Conservation (phyloP, 2,113 vertebrate species). For the Eupsittula cactorum region DNA sequence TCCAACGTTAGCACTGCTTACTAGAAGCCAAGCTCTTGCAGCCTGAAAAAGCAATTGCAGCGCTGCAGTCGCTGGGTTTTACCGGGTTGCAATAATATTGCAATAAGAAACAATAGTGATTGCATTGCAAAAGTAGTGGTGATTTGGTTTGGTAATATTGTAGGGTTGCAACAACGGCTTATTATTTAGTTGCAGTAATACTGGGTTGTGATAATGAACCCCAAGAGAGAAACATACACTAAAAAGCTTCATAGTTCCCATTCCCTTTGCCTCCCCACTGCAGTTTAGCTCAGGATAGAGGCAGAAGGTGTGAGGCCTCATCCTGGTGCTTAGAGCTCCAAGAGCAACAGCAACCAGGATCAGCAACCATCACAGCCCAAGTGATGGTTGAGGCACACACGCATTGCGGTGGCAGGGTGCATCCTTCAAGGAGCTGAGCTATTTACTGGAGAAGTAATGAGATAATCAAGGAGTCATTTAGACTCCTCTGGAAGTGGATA, state of each 20-base stretch:
- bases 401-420: fast-evolving
- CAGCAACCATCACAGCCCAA: not conserved
- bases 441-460: conserved; percentile 26
- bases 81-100: not conserved
- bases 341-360: not conserved
- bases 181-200: not conserved
- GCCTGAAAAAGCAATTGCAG: not conserved
- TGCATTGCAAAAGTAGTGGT: not conserved
- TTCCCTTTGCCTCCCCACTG: not conserved
- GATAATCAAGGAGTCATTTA: not conserved
- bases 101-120: not conserved
- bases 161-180: not conserved
- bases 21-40: not conserved
- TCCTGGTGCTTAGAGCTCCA: not conserved
- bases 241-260: not conserved
- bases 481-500: not conserved
- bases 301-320: not conserved
- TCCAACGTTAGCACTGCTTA: not conserved
- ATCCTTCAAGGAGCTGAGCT: conserved; percentile 51
- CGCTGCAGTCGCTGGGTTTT: not conserved
- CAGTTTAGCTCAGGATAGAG: not conserved
- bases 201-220: not conserved
- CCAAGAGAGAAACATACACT: not conserved
- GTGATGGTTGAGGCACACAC: not conserved
- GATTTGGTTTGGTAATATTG: not conserved